Percentiles rank a stretch among this genome's conserved stretches.
These are phyloP conservation scores for Idaea biselata DNA, from an alignment of 2,888 invertebrate genomes.

Conservation along the genomic window DNA sequence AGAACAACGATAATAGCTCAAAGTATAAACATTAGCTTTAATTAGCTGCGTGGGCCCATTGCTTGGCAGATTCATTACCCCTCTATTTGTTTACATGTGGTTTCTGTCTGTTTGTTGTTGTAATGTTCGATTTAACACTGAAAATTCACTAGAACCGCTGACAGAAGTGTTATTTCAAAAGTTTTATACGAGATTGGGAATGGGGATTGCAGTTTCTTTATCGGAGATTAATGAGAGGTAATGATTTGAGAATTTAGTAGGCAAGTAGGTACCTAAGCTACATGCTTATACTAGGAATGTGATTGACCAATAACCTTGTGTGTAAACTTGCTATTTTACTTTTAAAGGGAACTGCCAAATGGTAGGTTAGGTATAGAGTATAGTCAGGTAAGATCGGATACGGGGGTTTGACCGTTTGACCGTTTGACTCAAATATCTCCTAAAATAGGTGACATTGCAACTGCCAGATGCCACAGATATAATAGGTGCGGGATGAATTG, in stretches of 20 bases:
- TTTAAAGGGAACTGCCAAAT: too few relatives aligned
- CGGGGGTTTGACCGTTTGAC: too few relatives aligned
- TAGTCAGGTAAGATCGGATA: too few relatives aligned
- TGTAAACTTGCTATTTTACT: too few relatives aligned
- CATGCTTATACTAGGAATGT: neutral
- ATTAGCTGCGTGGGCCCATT: constrained; percentile 67
- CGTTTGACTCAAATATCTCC: too few relatives aligned
- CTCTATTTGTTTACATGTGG: constrained; percentile 54
- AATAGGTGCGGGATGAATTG: too few relatives aligned
- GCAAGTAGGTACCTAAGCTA: neutral
- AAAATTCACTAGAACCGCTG: constrained; percentile 69
- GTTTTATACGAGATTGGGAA: constrained; percentile 21
- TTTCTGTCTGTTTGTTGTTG: constrained; percentile 63
- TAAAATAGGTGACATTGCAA: too few relatives aligned
- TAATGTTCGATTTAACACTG: constrained; percentile 58
- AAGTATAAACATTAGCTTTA: constrained; percentile 69
- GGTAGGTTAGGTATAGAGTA: too few relatives aligned
- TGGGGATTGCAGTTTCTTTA: constrained; percentile 19
- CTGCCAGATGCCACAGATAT: too few relatives aligned
- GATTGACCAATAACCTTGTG: too few relatives aligned
- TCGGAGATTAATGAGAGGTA: neutral
- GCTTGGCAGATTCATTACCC: constrained; percentile 57
- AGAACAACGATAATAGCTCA: constrained; percentile 62
- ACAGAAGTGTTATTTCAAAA: constrained; percentile 55
- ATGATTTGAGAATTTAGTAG: neutral